Base-by-base conservation (phyloP, 2,797 vertebrate species). In the Propithecus perrieri region DNA sequence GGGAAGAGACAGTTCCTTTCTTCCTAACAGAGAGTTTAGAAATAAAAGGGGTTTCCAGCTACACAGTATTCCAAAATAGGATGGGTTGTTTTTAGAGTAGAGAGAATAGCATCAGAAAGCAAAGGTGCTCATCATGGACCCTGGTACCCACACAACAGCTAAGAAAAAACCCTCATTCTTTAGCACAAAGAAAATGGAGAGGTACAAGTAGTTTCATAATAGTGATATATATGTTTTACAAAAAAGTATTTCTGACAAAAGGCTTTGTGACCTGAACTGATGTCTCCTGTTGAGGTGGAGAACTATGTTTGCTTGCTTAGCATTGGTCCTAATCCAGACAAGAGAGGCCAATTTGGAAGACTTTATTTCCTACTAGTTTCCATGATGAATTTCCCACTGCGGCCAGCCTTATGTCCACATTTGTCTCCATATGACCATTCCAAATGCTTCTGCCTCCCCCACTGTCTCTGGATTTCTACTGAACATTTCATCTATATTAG, bases 21-120 rank as follows among this genome's bases (percentile, higher is more conserved):
- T 95, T 94, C n/a, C 1, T 55, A 84, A 97, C 59, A 76, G 18
- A 81, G 87, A 95, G 30, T 72, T 87, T 78, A 55, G 65, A 92
- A 87, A 55, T 69, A 90, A 97, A 96, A 75, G 63, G 26, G 22
- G 35, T 57, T 92, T 95, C 53, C 28, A 89, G 30, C 38, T 84
- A 79, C 35, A 92, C 84, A 75, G n/a, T 35, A 63, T 92, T 92
- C 79, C 55, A 89, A 84, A 95, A 83, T 89, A 86, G n/a, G 69
- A 89, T 83, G 50, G 75, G n/a, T n/a, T 97, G n/a, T 75, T 96
- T 89, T 84, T 38, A 89, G 20, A 78, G 22, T 30, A 69, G 2
- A 85, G n/a, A 81, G 46, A 89, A 92, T 12, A 71, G 35, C 26
- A 67, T 78, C 22, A 79, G 71, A 90, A 90, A 86, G 33, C 48